Percentiles rank a stretch among this genome's conserved stretches.
These are phyloP conservation scores for Achroia grisella DNA, from an alignment of 1,140 invertebrate genomes.

Conservation along the genomic window DNA sequence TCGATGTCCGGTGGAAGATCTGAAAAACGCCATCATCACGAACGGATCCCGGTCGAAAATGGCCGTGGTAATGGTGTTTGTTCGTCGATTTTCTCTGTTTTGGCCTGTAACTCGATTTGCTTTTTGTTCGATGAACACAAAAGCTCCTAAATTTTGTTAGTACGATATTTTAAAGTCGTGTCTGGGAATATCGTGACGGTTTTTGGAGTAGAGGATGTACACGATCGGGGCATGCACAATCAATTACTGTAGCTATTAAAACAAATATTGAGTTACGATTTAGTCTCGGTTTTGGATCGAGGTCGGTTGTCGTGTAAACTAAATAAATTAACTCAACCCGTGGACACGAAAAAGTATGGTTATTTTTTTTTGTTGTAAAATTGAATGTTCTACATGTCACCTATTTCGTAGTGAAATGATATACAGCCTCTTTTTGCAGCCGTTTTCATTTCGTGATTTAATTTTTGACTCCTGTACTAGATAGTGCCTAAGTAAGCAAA, in stretches of 20 bases:
- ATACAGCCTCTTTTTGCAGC: too few species aligned
- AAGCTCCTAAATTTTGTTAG: conserved; percentile 67
- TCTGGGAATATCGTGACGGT: conserved; percentile 17
- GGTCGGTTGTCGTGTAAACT: background rate
- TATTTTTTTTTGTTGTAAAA: too few species aligned
- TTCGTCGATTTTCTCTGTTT: conserved; percentile 70
- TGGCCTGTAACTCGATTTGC: conserved; percentile 69
- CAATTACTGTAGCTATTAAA: conserved; percentile 60
- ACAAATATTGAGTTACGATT: conserved; percentile 63
- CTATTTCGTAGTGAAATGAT: too few species aligned
- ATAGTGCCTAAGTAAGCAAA: too few species aligned
- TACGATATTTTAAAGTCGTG: conserved; percentile 15
- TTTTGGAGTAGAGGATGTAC: conserved; percentile 13
- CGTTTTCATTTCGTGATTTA: too few species aligned
- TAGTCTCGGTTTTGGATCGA: background rate
- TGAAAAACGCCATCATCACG: conserved; percentile 68
- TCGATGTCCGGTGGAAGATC: conserved; percentile 18
- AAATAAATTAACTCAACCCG: too few species aligned
- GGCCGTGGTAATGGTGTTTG: conserved; percentile 66
- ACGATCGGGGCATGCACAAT: conserved; percentile 41
- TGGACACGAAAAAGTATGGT: too few species aligned
- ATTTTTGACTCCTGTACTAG: too few species aligned
- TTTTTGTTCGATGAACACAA: conserved; percentile 58
- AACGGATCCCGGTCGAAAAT: conserved; percentile 60
- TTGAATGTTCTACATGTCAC: too few species aligned